phyloP scores from a whole-genome alignment of 2,888 invertebrate species.

The Hirtodrosophila histrioides region DNA sequence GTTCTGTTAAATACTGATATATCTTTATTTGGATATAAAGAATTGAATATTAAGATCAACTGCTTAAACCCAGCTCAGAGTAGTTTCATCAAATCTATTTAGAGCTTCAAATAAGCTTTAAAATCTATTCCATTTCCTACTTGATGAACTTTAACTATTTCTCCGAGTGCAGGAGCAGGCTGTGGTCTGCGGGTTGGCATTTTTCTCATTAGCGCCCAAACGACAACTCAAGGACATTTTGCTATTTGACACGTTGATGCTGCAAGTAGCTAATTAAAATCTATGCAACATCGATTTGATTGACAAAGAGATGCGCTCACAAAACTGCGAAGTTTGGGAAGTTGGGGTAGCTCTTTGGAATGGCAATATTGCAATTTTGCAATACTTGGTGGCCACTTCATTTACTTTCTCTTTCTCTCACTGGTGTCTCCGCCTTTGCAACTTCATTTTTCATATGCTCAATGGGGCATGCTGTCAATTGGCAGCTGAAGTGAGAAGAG shows the following conservation, averaged over 20 bases:
- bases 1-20: too few species aligned
- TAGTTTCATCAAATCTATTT: too few species aligned
- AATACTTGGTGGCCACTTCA: constrained; percentile 5
- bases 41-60: too few species aligned
- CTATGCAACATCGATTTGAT: constrained; percentile 14
- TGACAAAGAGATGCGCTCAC: not conserved
- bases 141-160: too few species aligned
- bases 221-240: constrained; percentile 23
- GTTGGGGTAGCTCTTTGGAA: constrained; percentile 12
- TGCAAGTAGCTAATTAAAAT: constrained; percentile 38
- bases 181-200: constrained; percentile 13
- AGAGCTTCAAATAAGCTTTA: too few species aligned
- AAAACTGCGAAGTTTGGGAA: not conserved
- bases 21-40: too few species aligned
- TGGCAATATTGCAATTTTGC: constrained; percentile 44
- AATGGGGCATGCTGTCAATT: constrained; percentile 58
- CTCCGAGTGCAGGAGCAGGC: too few species aligned
- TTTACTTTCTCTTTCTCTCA: constrained; percentile 11
- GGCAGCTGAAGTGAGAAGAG: constrained; percentile 33
- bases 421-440: constrained; percentile 1
- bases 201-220: constrained; percentile 59
- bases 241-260: constrained; percentile 18
- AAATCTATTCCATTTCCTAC: too few species aligned
- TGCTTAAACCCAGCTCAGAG: too few species aligned
- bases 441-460: constrained; percentile 58